Conservation (phyloP, 2,797 vertebrate species). For the Chrosomus eos region DNA sequence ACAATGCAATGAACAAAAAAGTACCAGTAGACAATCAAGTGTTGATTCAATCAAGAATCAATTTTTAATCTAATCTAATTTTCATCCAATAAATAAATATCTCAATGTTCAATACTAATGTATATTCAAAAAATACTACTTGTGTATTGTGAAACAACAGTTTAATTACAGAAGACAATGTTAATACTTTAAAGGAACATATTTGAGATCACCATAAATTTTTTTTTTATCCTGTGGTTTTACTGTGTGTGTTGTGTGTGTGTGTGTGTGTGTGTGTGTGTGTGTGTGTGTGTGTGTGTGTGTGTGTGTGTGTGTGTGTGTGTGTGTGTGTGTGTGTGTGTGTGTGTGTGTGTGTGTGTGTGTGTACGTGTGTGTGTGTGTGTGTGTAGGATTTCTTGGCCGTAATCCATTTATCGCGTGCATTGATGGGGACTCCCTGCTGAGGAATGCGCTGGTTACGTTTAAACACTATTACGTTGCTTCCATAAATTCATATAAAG, state of each 20-base stretch:
- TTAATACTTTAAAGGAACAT: not conserved
- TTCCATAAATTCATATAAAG: not conserved
- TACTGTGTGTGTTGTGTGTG: not conserved
- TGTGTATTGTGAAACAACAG: not conserved
- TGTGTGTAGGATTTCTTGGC: slow-evolving; percentile 25
- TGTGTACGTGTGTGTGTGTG: not conserved
- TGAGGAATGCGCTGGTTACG: slow-evolving; percentile 7
- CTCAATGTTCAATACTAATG: not conserved
- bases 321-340: not conserved
- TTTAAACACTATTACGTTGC: not conserved
- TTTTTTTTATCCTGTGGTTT: not conserved
- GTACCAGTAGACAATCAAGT: not conserved
- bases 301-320: not conserved
- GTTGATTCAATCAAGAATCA: too few species aligned
- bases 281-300: not conserved
- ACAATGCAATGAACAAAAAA: not conserved
- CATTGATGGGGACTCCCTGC: slow-evolving; percentile 37
- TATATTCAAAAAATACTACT: not conserved
- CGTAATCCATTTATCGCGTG: not conserved
- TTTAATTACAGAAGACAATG: not conserved
- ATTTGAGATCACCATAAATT: not conserved
- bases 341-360: not conserved
- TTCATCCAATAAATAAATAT: not conserved
- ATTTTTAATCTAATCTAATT: too few species aligned
- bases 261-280: not conserved